phyloP scores from a whole-genome alignment of 2,113 vertebrate species.

The Aleadryas rufinucha region DNA sequence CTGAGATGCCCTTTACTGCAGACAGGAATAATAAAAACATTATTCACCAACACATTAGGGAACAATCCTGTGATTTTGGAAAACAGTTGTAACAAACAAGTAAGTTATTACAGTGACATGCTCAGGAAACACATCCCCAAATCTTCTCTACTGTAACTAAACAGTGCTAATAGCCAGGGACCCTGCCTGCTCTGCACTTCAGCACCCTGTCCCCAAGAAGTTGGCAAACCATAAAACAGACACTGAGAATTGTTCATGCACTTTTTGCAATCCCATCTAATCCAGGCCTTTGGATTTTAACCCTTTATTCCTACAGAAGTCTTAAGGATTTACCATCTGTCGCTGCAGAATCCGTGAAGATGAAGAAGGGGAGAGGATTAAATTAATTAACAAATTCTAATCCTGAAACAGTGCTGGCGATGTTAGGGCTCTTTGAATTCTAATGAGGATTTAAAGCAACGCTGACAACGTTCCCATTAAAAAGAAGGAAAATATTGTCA shows the following conservation, averaged over 20 bases:
- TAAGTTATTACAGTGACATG: neutral
- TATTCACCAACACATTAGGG: constrained; percentile 43
- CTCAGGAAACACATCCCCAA: neutral
- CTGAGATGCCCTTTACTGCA: constrained; percentile 35
- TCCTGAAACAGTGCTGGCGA: neutral
- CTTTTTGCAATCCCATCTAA: constrained; percentile 20
- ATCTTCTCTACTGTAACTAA: constrained; percentile 24
- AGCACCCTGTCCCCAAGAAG: neutral
- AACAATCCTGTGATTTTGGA: neutral
- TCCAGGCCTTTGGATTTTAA: constrained; percentile 53
- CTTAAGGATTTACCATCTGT: constrained; percentile 46
- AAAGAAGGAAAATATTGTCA: neutral
- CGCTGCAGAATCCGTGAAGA: neutral
- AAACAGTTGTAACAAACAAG: neutral
- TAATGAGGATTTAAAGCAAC: constrained; percentile 32
- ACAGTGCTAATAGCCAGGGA: neutral
- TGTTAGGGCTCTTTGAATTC: constrained; percentile 32
- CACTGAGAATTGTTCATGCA: neutral
- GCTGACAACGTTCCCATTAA: neutral
- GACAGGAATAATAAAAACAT: constrained; percentile 42
- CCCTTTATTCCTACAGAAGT: constrained; percentile 29
- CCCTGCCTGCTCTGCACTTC: neutral
- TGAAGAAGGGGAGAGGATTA: constrained; percentile 50
- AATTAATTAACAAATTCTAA: constrained; percentile 57
- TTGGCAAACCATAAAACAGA: neutral